Evolutionary conservation across 2,888 invertebrate species (phyloP).

Genomic region (Heliconius hortense): DNA sequence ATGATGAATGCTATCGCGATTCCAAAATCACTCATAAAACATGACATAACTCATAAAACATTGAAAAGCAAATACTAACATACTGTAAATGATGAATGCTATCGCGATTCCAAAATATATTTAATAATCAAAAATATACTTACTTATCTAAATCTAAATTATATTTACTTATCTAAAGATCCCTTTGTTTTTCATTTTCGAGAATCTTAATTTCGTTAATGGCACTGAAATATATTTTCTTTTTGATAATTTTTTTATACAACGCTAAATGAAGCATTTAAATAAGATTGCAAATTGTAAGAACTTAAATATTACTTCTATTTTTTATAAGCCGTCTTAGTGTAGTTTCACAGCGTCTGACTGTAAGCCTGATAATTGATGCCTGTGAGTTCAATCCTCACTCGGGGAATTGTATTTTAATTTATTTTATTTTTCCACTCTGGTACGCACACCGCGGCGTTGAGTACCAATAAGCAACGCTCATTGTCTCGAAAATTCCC

Average conservation of each 20-base stretch:
- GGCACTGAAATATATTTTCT: slow-evolving; percentile 25
- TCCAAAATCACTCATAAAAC: no score
- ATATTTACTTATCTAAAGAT: neutral
- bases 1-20: slow-evolving; percentile 32
- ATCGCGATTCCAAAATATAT: slow-evolving; percentile 29
- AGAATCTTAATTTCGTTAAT: slow-evolving; percentile 36
- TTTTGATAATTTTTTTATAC: slow-evolving; percentile 16
- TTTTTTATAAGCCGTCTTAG: neutral
- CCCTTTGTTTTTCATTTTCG: slow-evolving; percentile 30
- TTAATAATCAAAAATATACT: neutral
- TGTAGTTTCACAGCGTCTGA: neutral
- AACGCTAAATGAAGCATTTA: slow-evolving; percentile 12
- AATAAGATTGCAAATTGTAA: slow-evolving; percentile 10
- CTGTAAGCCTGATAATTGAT: no score
- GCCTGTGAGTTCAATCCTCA: no score
- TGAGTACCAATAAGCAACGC: neutral
- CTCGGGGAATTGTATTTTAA: neutral
- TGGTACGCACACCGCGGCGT: neutral
- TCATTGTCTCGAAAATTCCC: neutral
- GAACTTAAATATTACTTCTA: neutral
- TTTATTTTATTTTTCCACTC: neutral
- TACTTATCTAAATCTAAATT: no score
- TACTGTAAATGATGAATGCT: slow-evolving; percentile 27
- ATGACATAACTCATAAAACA: slow-evolving; percentile 16
- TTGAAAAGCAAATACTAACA: slow-evolving; percentile 25